phyloP scores from a whole-genome alignment of 2,888 invertebrate genomes.

The Barypeithes pellucidus region DNA sequence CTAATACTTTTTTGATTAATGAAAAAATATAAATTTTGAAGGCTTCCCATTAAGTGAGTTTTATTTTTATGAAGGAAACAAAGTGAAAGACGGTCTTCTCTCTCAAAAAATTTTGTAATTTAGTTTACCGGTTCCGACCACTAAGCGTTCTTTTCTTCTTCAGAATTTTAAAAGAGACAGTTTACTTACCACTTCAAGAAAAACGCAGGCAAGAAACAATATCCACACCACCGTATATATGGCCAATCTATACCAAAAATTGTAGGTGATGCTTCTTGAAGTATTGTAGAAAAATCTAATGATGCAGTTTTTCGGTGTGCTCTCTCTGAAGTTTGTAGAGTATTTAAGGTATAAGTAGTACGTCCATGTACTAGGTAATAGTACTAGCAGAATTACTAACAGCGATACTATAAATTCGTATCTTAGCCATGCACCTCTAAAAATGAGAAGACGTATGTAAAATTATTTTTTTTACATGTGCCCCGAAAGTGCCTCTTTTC shows the following conservation, averaged over 20 bases:
- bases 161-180: no score
- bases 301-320: slow-evolving; percentile 72
- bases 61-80: no score
- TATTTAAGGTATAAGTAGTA: slow-evolving; percentile 68
- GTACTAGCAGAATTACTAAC: slow-evolving; percentile 72
- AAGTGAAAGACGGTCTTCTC: no score
- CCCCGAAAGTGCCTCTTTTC: no score
- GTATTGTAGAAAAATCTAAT: slow-evolving; percentile 76
- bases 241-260: slow-evolving; percentile 75
- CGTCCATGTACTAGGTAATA: slow-evolving; percentile 84
- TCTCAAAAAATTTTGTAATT: no score
- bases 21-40: no score
- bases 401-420: slow-evolving; percentile 72
- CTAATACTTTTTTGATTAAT: no score
- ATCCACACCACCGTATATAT: slow-evolving; percentile 81
- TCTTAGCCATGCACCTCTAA: slow-evolving; percentile 66
- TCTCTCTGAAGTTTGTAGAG: slow-evolving; percentile 69
- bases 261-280: slow-evolving; percentile 77
- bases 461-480: no score
- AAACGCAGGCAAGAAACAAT: slow-evolving; percentile 77
- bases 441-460: no score
- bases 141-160: no score
- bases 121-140: no score
- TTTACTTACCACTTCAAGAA: slow-evolving; percentile 76
- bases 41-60: no score